Percentiles rank a stretch among this genome's conserved stretches.
Evolutionary conservation across 2,888 invertebrate species (phyloP).

Genomic region (Tipula confusa): DNA sequence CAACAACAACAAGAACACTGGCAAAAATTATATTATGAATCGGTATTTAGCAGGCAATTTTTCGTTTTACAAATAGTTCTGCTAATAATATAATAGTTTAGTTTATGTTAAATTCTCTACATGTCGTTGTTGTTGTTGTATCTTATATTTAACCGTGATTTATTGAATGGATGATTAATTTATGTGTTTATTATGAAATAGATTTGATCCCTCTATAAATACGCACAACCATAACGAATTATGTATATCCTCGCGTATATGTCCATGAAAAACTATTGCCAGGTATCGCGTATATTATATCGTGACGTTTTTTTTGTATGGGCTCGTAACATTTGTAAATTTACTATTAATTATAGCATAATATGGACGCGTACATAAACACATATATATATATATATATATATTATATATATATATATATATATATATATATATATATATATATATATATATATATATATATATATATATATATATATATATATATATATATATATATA

Average conservation of each 20-base stretch:
- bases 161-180: not conserved
- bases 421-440: too few species aligned
- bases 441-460: too few species aligned
- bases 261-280: not conserved
- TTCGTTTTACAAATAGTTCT: not conserved
- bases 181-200: not conserved
- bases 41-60: not conserved
- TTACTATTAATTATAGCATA: not conserved
- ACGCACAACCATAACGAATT: not conserved
- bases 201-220: not conserved
- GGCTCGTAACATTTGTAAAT: not conserved
- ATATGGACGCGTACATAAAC: too few species aligned
- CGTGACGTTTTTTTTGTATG: not conserved
- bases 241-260: not conserved
- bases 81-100: not conserved
- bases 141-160: not conserved
- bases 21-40: not conserved
- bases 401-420: too few species aligned
- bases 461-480: too few species aligned
- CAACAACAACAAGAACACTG: not conserved
- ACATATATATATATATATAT: too few species aligned
- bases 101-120: not conserved
- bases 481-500: not conserved
- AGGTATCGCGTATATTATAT: not conserved
- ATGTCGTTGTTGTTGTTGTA: not conserved